phyloP scores from a whole-genome alignment of 1,140 invertebrate species.

The Sarcophaga peregrina region DNA sequence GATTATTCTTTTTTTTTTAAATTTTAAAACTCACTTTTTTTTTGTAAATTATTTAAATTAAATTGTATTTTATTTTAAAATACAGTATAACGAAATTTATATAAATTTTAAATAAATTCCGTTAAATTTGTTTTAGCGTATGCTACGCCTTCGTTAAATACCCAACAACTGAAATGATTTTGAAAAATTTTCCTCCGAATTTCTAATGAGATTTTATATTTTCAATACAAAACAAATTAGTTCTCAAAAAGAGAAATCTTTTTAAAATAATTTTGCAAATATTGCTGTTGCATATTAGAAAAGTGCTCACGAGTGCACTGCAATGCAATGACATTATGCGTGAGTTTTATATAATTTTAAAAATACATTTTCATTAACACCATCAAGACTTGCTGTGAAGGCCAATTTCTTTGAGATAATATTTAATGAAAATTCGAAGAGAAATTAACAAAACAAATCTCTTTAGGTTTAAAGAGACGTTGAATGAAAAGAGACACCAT shows the following conservation, averaged over 20 bases:
- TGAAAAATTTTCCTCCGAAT: neutral
- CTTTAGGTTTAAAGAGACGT: too few species aligned
- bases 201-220: slow-evolving; percentile 25
- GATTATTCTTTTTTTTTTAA: neutral
- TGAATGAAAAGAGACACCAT: neutral
- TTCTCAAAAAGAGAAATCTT: neutral
- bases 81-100: slow-evolving; percentile 33
- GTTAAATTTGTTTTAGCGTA: slow-evolving; percentile 25
- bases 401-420: neutral
- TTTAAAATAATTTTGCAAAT: neutral
- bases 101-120: slow-evolving; percentile 23
- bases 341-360: slow-evolving; percentile 22
- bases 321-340: neutral
- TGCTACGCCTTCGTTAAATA: slow-evolving; percentile 34
- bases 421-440: neutral
- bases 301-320: slow-evolving; percentile 11
- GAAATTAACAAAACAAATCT: too few species aligned
- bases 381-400: neutral
- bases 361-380: slow-evolving; percentile 19
- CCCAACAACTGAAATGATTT: slow-evolving; percentile 37
- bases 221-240: neutral
- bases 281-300: neutral
- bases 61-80: slow-evolving; percentile 8
- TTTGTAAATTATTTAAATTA: neutral
- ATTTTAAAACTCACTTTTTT: slow-evolving; percentile 16